Evolutionary conservation across 2,113 vertebrate genomes (phyloP), one percentile per base, ranked within the genome.

Genomic region (Corvus cornix): DNA sequence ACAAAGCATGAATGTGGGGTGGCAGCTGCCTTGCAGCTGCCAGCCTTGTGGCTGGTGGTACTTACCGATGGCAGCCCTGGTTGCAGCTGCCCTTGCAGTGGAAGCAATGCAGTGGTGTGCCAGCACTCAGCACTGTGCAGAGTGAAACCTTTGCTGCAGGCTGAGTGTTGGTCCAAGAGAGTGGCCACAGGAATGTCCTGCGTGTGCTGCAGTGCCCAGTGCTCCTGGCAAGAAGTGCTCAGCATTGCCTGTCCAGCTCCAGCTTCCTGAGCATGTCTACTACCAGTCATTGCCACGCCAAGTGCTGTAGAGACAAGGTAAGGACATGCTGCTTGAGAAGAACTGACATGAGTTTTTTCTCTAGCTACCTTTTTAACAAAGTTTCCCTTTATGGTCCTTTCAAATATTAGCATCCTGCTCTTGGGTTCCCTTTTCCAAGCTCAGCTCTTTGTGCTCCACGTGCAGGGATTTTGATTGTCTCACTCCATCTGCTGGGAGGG

Each of bases 1-100:
- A 26, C 3, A 4, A 10, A 17, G 35, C 24, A 16, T 1, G 0
- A 23, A 60, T 6, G 1, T 43, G 58, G 9, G 43, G 24, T n/a
- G 48, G 39, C 67, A 72, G 62, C 67, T 79, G 46, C 37, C 37
- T 37, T 37, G 37, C 37, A 37, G 37, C 37, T 37, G 37, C 37
- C 37, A 37, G 37, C 37, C 37, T 37, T 37, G 37, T 37, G 37
- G 37, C 37, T 77, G 55, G 16, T 7, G 4, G 33, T 31, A 26
- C 10, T 63, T 7, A 2, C 17, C 1, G 3, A 12, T 9, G 31
- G 21, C 67, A 84, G 48, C 74, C 35, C 52, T 46, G 58, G 17
- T 26, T 67, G 59, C 48, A 52, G 67, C 46, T 70, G 37, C 56
- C 43, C 19, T 18, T 68, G 69, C 10, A 6, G 19, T 58, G 33